phyloP scores from a whole-genome alignment of 2,888 invertebrate species.

The Diabrotica balteata region DNA sequence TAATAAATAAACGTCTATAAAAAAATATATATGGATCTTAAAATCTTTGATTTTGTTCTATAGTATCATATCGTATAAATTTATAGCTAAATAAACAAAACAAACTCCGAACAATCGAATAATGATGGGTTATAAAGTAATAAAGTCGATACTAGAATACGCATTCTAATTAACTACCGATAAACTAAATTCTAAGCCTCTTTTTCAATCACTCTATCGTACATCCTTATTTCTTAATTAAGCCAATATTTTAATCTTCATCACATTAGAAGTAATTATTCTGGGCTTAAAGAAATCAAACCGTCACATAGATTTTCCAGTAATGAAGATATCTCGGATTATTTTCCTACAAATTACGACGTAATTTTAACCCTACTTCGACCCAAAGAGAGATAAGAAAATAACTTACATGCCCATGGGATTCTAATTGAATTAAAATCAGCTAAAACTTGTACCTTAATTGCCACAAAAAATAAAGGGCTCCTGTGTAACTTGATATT shows the following conservation, averaged over 20 bases:
- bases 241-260: slow-evolving; percentile 8
- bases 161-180: slow-evolving; percentile 18
- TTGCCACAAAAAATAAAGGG: too few species aligned
- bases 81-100: slow-evolving; percentile 1
- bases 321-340: slow-evolving; percentile 11
- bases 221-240: slow-evolving; percentile 16
- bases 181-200: slow-evolving; percentile 8
- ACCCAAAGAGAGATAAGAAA: background rate
- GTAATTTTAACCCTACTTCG: background rate
- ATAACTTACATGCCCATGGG: background rate
- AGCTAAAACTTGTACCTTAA: too few species aligned
- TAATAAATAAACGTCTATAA: too few species aligned
- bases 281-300: slow-evolving; percentile 3
- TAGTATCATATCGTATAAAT: background rate
- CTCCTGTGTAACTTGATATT: too few species aligned
- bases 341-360: slow-evolving; percentile 5
- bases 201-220: background rate
- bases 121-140: slow-evolving; percentile 11
- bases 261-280: slow-evolving; percentile 7
- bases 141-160: background rate
- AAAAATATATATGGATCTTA: too few species aligned
- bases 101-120: background rate
- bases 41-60: too few species aligned
- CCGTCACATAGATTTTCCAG: slow-evolving; percentile 8
- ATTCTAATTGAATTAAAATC: too few species aligned